phyloP scores from a whole-genome alignment of 2,113 vertebrate species.

The Myrmecophaga tridactyla region DNA sequence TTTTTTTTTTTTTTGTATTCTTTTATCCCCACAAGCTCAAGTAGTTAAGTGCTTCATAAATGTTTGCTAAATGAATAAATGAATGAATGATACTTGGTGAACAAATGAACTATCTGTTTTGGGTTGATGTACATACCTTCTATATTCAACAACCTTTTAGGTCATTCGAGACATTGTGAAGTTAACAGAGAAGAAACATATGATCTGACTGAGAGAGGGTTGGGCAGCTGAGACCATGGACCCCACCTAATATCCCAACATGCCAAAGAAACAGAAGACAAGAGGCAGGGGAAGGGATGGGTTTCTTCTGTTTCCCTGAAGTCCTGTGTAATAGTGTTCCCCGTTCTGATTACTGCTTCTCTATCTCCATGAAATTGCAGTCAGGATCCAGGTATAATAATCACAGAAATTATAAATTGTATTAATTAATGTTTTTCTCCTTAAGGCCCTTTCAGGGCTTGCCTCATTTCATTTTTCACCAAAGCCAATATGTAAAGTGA shows the following conservation, averaged over 20 bases:
- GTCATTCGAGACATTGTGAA: neutral
- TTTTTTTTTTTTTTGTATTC: neutral
- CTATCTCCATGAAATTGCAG: neutral
- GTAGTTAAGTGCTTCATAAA: neutral
- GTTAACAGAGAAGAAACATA: neutral
- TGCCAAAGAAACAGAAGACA: neutral
- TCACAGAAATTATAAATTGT: neutral
- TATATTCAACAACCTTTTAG: neutral
- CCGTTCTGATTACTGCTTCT: neutral
- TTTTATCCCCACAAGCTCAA: neutral
- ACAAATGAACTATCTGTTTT: neutral
- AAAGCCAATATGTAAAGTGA: neutral
- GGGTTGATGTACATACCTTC: neutral
- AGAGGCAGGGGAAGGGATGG: neutral
- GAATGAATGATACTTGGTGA: neutral
- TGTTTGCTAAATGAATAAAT: neutral
- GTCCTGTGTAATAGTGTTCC: neutral
- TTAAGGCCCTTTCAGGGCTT: neutral
- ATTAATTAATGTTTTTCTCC: neutral
- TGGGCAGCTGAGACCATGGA: neutral
- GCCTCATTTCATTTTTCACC: neutral
- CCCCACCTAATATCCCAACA: neutral
- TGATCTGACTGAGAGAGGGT: neutral
- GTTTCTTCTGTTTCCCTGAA: neutral
- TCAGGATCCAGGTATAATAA: neutral